phyloP scores from a whole-genome alignment of 2,888 invertebrate species.

The Peribatodes rhomboidaria region DNA sequence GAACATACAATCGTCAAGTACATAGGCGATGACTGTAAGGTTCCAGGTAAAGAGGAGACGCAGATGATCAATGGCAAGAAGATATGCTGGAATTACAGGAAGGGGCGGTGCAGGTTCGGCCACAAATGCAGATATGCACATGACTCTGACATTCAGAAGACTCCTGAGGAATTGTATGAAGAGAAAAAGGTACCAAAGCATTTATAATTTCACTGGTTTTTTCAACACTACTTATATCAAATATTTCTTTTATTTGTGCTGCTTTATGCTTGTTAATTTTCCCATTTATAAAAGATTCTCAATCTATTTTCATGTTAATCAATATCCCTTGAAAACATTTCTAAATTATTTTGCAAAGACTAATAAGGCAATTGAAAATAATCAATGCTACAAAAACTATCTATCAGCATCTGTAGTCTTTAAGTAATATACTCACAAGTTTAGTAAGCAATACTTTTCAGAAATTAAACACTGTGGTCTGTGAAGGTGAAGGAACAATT shows the following conservation, averaged over 20 bases:
- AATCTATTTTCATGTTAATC: no score
- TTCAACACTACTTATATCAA: no score
- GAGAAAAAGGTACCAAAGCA: slow-evolving; percentile 78
- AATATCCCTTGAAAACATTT: no score
- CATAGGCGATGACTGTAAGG: slow-evolving; percentile 87
- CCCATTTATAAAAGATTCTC: no score
- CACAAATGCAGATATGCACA: slow-evolving; percentile 97
- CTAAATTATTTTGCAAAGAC: no score
- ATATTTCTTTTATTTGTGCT: no score
- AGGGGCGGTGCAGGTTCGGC: slow-evolving; percentile 96
- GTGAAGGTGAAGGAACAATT: slow-evolving; percentile 76
- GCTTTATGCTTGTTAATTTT: no score
- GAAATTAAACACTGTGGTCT: slow-evolving; percentile 77
- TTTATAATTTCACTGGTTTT: slow-evolving; percentile 8
- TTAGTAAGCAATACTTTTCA: slow-evolving; percentile 56
- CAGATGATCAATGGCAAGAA: slow-evolving; percentile 94
- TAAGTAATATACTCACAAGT: no score
- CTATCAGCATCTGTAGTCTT: no score
- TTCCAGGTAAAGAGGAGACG: slow-evolving; percentile 89
- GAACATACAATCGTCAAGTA: slow-evolving; percentile 85
- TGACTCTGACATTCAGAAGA: slow-evolving; percentile 93
- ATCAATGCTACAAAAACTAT: no score
- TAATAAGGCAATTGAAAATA: no score
- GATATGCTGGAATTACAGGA: slow-evolving; percentile 97
- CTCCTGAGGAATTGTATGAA: slow-evolving; percentile 85